phyloP scores from a whole-genome alignment of 2,113 vertebrate genomes.

The Columba janthina region DNA sequence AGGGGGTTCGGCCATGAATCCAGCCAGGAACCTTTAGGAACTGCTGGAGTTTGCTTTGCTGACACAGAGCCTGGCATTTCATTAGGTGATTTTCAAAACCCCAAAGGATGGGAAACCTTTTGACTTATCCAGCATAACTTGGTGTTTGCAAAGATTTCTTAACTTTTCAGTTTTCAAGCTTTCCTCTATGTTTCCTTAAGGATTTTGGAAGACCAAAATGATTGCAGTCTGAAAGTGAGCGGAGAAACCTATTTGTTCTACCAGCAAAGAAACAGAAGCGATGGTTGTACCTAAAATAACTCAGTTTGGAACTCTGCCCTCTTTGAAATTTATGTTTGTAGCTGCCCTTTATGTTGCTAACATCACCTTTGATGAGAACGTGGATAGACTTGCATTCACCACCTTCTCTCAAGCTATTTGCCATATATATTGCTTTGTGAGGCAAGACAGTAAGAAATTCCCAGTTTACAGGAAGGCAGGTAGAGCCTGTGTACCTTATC shows the following conservation, averaged over 20 bases:
- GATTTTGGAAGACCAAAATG: not conserved
- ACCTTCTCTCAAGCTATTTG: not conserved
- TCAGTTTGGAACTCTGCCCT: not conserved
- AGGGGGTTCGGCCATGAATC: not conserved
- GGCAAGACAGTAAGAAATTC: not conserved
- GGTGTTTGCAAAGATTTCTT: not conserved
- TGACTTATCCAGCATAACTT: not conserved
- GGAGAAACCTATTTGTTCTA: not conserved
- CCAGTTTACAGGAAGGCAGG: not conserved
- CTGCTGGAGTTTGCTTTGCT: not conserved
- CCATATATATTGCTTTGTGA: not conserved
- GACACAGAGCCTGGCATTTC: not conserved
- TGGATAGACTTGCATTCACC: too few relatives aligned
- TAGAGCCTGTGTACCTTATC: not conserved
- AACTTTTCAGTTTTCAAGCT: not conserved
- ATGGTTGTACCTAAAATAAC: not conserved
- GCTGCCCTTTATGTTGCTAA: not conserved
- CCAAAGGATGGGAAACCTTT: not conserved
- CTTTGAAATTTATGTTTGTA: not conserved
- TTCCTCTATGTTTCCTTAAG: not conserved
- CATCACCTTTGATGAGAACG: fast-evolving
- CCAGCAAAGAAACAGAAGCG: not conserved
- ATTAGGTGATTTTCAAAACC: not conserved
- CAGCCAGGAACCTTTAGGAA: not conserved
- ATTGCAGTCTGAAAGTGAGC: not conserved